Evolutionary conservation across 2,113 vertebrate species (phyloP), one percentile per base, ranked within the genome.

Genomic region (Phaetusa simplex): DNA sequence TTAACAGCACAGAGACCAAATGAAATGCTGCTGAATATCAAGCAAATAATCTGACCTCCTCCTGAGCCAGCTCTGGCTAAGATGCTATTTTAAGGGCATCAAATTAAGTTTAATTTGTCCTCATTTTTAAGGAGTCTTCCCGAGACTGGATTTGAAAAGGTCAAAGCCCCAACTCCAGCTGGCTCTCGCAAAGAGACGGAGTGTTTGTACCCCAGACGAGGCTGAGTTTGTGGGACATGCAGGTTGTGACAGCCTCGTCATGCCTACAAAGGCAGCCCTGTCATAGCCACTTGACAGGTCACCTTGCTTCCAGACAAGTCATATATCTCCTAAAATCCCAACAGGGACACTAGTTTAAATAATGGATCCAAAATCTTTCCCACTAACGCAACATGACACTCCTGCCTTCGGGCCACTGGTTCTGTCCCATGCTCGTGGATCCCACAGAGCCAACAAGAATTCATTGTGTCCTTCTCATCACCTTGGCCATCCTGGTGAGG

Each of bases 171-270:
- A 49, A 0, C 22, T 50, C 20, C 1, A 1, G 50, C 34, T 2
- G 2, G 50, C 36, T 62, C 20, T 8, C 1, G 2, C 30, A 43
- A 9, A n/a, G 64, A 42, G 4, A 6, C 1, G 3, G n/a, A 59
- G 49, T 0, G 10, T 6, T 47, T 21, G 27, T 4, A 53, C 4
- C 14, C 11, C 14, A 66, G 42, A 20, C 0, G 3, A 82, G 40
- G 32, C 40, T 79, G 36, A 93, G 61, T 9, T 26, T 0, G 0
- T 53, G 76, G 47, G 29, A 47, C 1, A 1, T 5, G 16, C 47
- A 81, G 38, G 87, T 7, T 84, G 69, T 49, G 72, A 66, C 53
- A 93, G 24, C 12, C 12, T 11, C 3, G 0, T 22, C 0, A 0
- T 7, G 6, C 34, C 36, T 67, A 17, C 65, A 18, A 70, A 66